Conservation (phyloP, 2,797 vertebrate genomes). For the Neostethus bicornis region DNA sequence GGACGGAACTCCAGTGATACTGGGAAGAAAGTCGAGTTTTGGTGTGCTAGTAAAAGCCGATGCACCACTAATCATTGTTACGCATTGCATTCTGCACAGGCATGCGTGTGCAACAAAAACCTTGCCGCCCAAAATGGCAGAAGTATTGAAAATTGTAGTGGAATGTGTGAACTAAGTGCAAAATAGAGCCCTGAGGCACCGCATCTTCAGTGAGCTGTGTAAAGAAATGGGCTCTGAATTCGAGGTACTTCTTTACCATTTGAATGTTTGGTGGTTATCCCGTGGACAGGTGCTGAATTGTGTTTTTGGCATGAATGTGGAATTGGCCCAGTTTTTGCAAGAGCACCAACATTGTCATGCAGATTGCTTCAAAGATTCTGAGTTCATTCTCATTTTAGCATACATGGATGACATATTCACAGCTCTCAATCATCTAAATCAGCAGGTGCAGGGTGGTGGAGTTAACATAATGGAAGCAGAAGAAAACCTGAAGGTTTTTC, state of each 20-base stretch:
- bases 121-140: not conserved
- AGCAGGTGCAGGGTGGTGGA: too few species aligned
- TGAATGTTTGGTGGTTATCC: not conserved
- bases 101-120: conserved; percentile 2
- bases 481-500: too few species aligned
- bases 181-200: conserved; percentile 4
- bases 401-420: not conserved
- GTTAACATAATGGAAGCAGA: too few species aligned
- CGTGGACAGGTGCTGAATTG: not conserved
- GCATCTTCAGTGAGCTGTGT: conserved; percentile 2
- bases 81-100: conserved; percentile 5
- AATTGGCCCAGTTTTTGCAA: conserved; percentile 5
- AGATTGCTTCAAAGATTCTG: conserved; percentile 10
- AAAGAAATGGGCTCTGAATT: conserved; percentile 9
- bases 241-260: conserved; percentile 1
- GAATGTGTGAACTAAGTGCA: conserved; percentile 2
- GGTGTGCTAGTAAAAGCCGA: not conserved
- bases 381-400: too few species aligned
- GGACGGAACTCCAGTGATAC: not conserved
- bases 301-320: not conserved
- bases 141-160: not conserved
- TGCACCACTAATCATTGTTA: conserved; percentile 3
- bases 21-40: not conserved
- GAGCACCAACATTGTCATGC: conserved; percentile 4
- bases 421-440: not conserved